Evolutionary conservation across 2,797 vertebrate genomes (phyloP), one percentile per base, ranked within the genome.

Genomic region (Rhinella marina): DNA sequence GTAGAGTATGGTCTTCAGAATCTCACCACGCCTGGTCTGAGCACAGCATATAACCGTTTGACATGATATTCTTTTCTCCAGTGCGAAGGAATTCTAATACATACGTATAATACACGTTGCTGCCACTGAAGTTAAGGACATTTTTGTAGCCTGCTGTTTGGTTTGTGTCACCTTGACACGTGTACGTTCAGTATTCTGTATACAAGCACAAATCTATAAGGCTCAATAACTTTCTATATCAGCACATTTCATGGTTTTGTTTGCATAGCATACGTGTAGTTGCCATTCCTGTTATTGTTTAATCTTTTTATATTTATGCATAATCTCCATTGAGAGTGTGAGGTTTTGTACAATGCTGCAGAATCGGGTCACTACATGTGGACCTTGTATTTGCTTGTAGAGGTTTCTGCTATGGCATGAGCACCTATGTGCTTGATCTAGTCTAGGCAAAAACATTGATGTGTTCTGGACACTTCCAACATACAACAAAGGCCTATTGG

Each of bases 1-100:
- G 84, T 78, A 80, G 50, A 78, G 50, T 68, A 88, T 68, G 84
- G 54, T 66, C 21, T 66, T 48, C 12, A 87, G 68, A 54, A 54
- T 82, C 50, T 52, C 32, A 25, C 56, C 56, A 13, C 48, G 29
- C 21, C 13, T 54, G n/a, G 82, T 50, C 70, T 84, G 59, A 41
- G 73, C 73, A 66, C 23, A 16, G 61, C 78, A 50, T 77, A 48
- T 64, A 50, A 61, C 19, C 27, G 25, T 52, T 14, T 85, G 56
- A 62, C 72, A 56, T 50, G 50, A 11, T 62, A 64, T 77, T 52
- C 3, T n/a, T 52, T 41, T 85, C 25, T 85, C 57, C 41, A 50
- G 27, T 29, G 16, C 23, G 64, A 48, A 27, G 57, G 16, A 85
- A 76, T 62, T 61, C 17, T 52, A n/a, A n/a, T n/a, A n/a, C n/a